A percentile compares a stretch with the other conserved stretches of the same genome.
phyloP scores from a whole-genome alignment of 2,888 invertebrate genomes.

The Trissolcus brochymenae region DNA sequence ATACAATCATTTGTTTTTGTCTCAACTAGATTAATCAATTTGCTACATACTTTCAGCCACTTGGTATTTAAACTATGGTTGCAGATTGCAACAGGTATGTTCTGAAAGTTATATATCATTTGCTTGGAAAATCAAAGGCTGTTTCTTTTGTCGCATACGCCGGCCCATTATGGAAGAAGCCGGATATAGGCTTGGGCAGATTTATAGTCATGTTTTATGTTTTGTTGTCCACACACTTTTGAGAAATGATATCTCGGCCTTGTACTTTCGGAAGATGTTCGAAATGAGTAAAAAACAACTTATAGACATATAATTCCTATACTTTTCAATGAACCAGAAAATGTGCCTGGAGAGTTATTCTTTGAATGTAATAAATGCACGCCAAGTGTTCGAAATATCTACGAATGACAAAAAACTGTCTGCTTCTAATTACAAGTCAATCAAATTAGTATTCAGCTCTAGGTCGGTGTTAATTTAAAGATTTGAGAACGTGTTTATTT shows the following conservation, averaged over 20 bases:
- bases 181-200: neutral
- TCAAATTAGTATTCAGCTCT: slow-evolving; percentile 36
- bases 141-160: slow-evolving; percentile 52
- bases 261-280: neutral
- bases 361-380: neutral
- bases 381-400: slow-evolving; percentile 2
- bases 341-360: neutral
- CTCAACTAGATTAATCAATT: too few relatives aligned
- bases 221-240: neutral
- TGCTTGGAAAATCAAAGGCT: slow-evolving; percentile 36
- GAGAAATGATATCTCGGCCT: slow-evolving; percentile 1
- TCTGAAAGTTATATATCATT: slow-evolving; percentile 63
- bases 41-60: too few relatives aligned
- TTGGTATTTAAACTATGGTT: slow-evolving; percentile 60
- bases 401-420: neutral
- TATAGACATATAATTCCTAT: neutral
- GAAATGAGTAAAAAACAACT: neutral
- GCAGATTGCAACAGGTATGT: slow-evolving; percentile 68
- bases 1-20: too few relatives aligned
- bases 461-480: slow-evolving; percentile 33
- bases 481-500: neutral
- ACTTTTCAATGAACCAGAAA: neutral
- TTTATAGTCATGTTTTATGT: neutral
- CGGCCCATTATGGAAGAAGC: slow-evolving; percentile 22
- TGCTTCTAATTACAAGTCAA: slow-evolving; percentile 22